Conservation (phyloP, 2,113 vertebrate species). For the Sturnira hondurensis region DNA sequence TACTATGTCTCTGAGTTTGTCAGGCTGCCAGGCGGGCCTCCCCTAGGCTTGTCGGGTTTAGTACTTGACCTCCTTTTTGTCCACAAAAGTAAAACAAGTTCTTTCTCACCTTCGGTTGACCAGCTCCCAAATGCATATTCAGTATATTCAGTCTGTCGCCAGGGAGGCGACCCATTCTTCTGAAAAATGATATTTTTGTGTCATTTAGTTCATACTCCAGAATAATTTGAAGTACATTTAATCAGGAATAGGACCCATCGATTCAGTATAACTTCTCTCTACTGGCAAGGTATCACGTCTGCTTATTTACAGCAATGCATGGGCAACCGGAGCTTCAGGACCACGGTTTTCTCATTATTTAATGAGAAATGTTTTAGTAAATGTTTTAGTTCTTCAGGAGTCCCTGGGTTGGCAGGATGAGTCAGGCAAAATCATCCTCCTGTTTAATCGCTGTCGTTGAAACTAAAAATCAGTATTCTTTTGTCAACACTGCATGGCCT, state of each 20-base stretch:
- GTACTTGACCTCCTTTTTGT: too few species aligned
- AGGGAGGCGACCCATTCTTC: background rate
- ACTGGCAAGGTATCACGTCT: background rate
- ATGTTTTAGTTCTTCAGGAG: background rate
- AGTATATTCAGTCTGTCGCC: background rate
- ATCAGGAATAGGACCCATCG: constrained; percentile 59
- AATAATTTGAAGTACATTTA: constrained; percentile 64
- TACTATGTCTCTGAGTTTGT: too few species aligned
- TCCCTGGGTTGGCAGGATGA: background rate
- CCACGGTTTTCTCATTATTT: background rate
- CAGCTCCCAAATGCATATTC: background rate
- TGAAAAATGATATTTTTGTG: constrained; percentile 16
- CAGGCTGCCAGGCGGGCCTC: too few species aligned
- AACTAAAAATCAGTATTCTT: constrained; percentile 39
- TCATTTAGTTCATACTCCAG: constrained; percentile 24
- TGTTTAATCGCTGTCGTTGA: background rate
- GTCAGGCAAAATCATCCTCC: constrained; percentile 18
- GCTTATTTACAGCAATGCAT: background rate
- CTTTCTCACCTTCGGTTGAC: background rate
- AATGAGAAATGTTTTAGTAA: background rate
- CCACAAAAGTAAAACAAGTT: background rate
- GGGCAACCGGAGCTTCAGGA: background rate
- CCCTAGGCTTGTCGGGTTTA: too few species aligned
- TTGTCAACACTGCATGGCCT: background rate
- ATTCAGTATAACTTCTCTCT: constrained; percentile 33